phyloP scores from a whole-genome alignment of 1,140 invertebrate species.

The Ceratina calcarata region DNA sequence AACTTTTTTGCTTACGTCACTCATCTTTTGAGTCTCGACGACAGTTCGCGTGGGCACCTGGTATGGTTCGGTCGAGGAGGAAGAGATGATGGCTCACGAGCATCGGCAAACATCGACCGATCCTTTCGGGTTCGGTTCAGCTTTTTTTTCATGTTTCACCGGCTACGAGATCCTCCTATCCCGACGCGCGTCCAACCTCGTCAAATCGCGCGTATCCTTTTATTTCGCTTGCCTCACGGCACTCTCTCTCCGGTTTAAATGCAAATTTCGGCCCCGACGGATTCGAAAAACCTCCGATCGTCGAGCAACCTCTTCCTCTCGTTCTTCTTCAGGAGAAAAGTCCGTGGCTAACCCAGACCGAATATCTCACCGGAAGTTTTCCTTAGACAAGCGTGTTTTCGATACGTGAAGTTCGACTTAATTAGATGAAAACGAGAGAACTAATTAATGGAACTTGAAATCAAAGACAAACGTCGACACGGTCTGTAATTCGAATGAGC shows the following conservation, averaged over 20 bases:
- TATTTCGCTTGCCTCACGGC: constrained; percentile 48
- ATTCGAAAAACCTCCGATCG: constrained; percentile 36
- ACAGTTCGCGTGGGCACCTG: no score
- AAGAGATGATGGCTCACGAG: not conserved
- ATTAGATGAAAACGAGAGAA: no score
- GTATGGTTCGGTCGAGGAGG: not conserved
- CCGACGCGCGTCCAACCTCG: constrained; percentile 52
- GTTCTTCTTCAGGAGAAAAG: not conserved
- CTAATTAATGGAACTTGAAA: no score
- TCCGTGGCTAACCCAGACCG: no score
- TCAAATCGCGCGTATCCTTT: constrained; percentile 52
- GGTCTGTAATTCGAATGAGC: no score
- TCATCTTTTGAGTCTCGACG: no score
- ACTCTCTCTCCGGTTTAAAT: constrained; percentile 53
- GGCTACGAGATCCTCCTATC: constrained; percentile 47
- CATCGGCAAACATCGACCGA: constrained; percentile 23
- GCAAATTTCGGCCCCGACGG: constrained; percentile 58
- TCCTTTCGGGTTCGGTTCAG: constrained; percentile 7
- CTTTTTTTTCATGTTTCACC: not conserved
- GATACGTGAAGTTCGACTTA: no score
- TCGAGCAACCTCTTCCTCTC: constrained; percentile 25
- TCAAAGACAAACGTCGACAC: no score
- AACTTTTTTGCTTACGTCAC: no score
- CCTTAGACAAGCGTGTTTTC: no score
- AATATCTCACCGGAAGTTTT: no score